phyloP scores from a whole-genome alignment of 2,888 invertebrate species.

The Orthosia incerta region DNA sequence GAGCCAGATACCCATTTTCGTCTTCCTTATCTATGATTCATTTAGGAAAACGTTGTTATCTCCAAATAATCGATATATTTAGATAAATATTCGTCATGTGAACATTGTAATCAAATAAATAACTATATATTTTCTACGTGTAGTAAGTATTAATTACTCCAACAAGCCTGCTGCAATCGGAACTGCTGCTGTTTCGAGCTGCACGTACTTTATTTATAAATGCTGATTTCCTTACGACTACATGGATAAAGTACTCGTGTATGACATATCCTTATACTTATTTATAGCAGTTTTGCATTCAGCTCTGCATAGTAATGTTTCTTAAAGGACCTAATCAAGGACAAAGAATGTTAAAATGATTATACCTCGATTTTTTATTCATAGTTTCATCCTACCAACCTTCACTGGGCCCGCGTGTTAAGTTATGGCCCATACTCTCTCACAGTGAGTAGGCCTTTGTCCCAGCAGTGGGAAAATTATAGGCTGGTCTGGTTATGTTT shows the following conservation, averaged over 20 bases:
- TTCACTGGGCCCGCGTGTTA: too few species aligned
- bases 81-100: conserved; percentile 8
- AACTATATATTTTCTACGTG: not conserved
- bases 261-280: conserved; percentile 51
- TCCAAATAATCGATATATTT: conserved; percentile 35
- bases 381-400: too few species aligned
- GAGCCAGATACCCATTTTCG: conserved; percentile 21
- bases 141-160: not conserved
- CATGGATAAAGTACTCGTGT: conserved; percentile 18
- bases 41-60: conserved; percentile 22
- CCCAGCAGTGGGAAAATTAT: too few species aligned
- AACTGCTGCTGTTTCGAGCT: not conserved
- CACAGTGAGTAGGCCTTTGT: too few species aligned
- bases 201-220: conserved; percentile 18
- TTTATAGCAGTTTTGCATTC: conserved; percentile 38
- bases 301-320: conserved; percentile 49
- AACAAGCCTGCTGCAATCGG: too few species aligned
- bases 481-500: not conserved
- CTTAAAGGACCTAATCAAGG: conserved; percentile 39
- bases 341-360: conserved; percentile 31
- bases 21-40: conserved; percentile 35
- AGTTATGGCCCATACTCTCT: too few species aligned
- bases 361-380: not conserved
- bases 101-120: conserved; percentile 2
- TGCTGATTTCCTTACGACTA: conserved; percentile 34